A percentile compares a stretch with the other conserved stretches of the same genome.
These are phyloP conservation scores for Caerostris darwini DNA, from an alignment of 1,140 invertebrate species.

Conservation along the genomic window DNA sequence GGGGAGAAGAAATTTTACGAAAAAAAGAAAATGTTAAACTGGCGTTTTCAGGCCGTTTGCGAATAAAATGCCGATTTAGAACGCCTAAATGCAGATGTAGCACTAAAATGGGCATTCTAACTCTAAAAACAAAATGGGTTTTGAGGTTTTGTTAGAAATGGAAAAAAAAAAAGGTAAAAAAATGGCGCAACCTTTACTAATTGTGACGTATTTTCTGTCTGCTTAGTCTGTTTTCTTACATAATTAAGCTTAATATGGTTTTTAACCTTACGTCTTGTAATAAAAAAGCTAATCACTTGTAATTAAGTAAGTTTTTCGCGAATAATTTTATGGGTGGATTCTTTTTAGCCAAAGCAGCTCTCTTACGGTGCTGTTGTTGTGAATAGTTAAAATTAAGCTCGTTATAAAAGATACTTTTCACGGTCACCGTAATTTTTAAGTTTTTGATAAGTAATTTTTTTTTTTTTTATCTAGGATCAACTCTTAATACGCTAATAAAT, in stretches of 20 bases:
- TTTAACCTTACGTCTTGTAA: neutral
- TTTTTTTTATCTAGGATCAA: neutral
- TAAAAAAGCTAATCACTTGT: slow-evolving; percentile 3
- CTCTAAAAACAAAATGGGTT: neutral
- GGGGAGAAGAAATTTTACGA: neutral
- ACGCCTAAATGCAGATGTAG: slow-evolving; percentile 40
- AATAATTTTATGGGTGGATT: neutral
- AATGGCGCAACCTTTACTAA: neutral
- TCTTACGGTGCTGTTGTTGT: neutral
- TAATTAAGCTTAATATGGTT: slow-evolving; percentile 1
- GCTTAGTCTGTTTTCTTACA: neutral
- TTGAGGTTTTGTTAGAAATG: neutral
- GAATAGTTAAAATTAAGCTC: neutral
- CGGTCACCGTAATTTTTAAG: neutral
- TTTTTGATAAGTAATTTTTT: neutral
- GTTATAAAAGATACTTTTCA: neutral
- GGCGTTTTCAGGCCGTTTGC: slow-evolving; percentile 20
- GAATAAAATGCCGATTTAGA: slow-evolving; percentile 49
- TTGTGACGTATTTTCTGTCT: neutral
- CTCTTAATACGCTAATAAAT: no score
- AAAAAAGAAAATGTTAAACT: neutral
- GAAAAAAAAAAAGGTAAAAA: neutral
- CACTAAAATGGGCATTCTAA: slow-evolving; percentile 20
- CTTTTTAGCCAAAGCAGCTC: neutral
- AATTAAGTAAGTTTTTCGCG: slow-evolving; percentile 15